Evolutionary conservation across 2,888 invertebrate genomes (phyloP), one percentile per base, ranked within the genome.

Genomic region (Leptura quadrifasciata): DNA sequence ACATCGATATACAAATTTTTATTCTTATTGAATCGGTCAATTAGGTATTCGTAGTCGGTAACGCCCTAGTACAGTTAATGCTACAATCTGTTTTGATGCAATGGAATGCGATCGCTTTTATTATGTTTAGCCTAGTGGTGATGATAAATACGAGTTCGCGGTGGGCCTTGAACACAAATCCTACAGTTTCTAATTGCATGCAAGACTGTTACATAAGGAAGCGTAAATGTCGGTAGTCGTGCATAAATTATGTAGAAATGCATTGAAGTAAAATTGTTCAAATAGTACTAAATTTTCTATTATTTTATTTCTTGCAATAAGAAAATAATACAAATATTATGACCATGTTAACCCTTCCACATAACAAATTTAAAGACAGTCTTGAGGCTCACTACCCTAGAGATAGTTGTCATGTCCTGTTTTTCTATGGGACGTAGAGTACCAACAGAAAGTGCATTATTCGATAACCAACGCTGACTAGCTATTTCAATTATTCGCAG

Each of bases 31-130:
- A n/a, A n/a, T 2, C 5, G n/a, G 47, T 15, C 47, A 47, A 47
- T 47, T 47, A 47, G 47, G 47, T 47, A 47, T 47, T n/a, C 47
- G n/a, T 15, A 47, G 47, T n/a, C 47, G 47, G 47, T 47, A n/a
- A 47, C 47, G 47, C 47, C 47, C 47, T 47, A 47, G 47, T n/a
- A 47, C 47, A 47, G 47, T 47, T 47, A n/a, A 15, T n/a, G 17
- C 47, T n/a, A 47, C 47, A 47, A 47, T 17, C n/a, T 47, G 47
- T 47, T 47, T 47, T 47, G 47, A 47, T 47, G 47, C 47, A 47
- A n/a, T 47, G 47, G 47, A 47, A 47, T 47, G 47, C 47, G 47
- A n/a, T 47, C 47, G 47, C 47, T 47, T 47, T 47, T 47, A 47
- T 47, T 47, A n/a, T 47, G 15, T 47, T n/a, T n/a, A 47, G 47